Evolutionary conservation across 2,113 vertebrate species (phyloP).

Genomic region (Cariama cristata): DNA sequence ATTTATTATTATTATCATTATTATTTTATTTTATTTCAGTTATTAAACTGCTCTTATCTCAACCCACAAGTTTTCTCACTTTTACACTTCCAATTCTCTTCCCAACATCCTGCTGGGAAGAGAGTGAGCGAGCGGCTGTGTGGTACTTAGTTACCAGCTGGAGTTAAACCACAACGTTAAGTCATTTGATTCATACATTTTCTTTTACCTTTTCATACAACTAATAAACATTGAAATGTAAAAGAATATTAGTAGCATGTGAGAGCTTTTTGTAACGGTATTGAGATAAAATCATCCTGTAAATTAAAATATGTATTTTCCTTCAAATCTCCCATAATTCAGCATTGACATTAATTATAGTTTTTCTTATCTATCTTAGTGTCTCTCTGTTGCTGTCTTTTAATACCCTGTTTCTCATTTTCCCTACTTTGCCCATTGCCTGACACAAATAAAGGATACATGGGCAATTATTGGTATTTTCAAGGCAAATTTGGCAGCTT

Average conservation of each 20-base stretch:
- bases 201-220: neutral
- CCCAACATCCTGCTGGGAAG: neutral
- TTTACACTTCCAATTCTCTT: neutral
- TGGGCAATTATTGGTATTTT: neutral
- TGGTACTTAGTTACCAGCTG: neutral
- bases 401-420: neutral
- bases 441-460: slow-evolving; percentile 23
- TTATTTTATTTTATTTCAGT: neutral
- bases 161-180: neutral
- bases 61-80: neutral
- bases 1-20: neutral
- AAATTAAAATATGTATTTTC: slow-evolving; percentile 43
- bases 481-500: slow-evolving; percentile 12
- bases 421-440: neutral
- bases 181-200: neutral
- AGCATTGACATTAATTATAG: slow-evolving; percentile 27
- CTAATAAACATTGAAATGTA: neutral
- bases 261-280: neutral
- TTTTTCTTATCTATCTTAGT: neutral
- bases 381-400: neutral
- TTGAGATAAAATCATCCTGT: neutral
- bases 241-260: neutral
- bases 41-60: neutral
- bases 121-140: neutral
- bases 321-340: slow-evolving; percentile 7